phyloP scores from a whole-genome alignment of 2,888 invertebrate species.

The Esperia sulphurella region DNA sequence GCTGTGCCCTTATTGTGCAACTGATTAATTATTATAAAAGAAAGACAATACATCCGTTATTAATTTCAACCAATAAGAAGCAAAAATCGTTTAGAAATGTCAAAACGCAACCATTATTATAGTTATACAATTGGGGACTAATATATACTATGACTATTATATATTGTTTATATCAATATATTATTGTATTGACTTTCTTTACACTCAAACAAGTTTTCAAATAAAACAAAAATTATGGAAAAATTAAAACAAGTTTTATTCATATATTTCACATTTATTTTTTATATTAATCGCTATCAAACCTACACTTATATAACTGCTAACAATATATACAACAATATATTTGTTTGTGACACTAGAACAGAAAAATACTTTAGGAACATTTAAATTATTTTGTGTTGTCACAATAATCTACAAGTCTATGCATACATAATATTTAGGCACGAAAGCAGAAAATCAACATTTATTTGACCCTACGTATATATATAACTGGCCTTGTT shows the following conservation, averaged over 20 bases:
- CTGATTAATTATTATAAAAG: too few relatives aligned
- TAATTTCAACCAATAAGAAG: too few relatives aligned
- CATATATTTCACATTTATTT: conserved; percentile 2
- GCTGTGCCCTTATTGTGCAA: too few relatives aligned
- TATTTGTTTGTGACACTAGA: conserved; percentile 1
- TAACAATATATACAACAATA: conserved; percentile 2
- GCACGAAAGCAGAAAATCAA: background rate
- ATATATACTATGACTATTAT: too few relatives aligned
- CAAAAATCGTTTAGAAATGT: too few relatives aligned
- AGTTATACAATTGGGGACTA: too few relatives aligned
- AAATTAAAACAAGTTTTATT: background rate
- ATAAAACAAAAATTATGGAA: background rate
- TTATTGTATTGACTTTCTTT: too few relatives aligned
- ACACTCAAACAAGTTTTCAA: background rate
- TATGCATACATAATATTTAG: background rate
- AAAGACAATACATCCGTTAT: too few relatives aligned
- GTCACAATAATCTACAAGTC: too few relatives aligned
- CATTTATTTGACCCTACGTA: background rate
- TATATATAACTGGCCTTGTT: background rate
- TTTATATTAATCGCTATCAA: background rate
- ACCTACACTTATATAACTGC: background rate
- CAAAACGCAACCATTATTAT: too few relatives aligned
- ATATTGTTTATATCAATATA: too few relatives aligned
- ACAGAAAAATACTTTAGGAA: conserved; percentile 1
- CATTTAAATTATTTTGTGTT: conserved; percentile 1